These are phyloP conservation scores for Mya arenaria DNA, from an alignment of 1,140 invertebrate genomes.

Conservation along the genomic window DNA sequence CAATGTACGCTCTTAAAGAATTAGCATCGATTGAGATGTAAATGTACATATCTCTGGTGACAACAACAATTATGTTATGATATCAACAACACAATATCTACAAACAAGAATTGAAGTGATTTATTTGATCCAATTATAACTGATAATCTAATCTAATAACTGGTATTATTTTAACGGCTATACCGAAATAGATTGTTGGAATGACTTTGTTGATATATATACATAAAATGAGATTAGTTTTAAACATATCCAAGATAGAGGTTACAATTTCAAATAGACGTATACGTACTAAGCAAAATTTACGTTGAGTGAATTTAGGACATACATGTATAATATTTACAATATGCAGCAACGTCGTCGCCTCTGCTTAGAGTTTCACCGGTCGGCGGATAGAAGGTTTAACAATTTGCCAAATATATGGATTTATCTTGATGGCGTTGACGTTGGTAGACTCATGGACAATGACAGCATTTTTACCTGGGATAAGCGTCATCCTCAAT, in stretches of 20 bases:
- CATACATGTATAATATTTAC: slow-evolving; percentile 67
- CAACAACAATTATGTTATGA: not conserved
- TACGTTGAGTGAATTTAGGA: slow-evolving; percentile 73
- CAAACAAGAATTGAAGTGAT: not conserved
- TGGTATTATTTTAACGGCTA: slow-evolving; percentile 9
- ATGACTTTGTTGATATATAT: slow-evolving; percentile 68
- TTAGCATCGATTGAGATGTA: not conserved
- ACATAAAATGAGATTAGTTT: slow-evolving; percentile 63
- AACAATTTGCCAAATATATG: slow-evolving; percentile 65
- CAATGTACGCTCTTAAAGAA: slow-evolving; percentile 31
- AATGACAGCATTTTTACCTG: slow-evolving; percentile 74
- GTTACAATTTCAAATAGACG: slow-evolving; percentile 74
- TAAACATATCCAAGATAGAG: slow-evolving; percentile 74
- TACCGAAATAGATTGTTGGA: slow-evolving; percentile 63
- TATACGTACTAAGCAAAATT: slow-evolving; percentile 72
- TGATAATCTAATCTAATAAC: not conserved
- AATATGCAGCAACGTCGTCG: slow-evolving; percentile 62
- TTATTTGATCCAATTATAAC: not conserved
- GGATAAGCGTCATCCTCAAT: slow-evolving; percentile 77
- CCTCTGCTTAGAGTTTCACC: slow-evolving; percentile 63
- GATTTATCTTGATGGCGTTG: slow-evolving; percentile 62
- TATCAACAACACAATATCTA: not conserved
- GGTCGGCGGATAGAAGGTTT: slow-evolving; percentile 66
- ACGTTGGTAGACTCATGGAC: slow-evolving; percentile 71
- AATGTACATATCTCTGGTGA: slow-evolving; percentile 36